Conservation (phyloP, 2,797 vertebrate genomes). For the Lepilemur septentrionalis region DNA sequence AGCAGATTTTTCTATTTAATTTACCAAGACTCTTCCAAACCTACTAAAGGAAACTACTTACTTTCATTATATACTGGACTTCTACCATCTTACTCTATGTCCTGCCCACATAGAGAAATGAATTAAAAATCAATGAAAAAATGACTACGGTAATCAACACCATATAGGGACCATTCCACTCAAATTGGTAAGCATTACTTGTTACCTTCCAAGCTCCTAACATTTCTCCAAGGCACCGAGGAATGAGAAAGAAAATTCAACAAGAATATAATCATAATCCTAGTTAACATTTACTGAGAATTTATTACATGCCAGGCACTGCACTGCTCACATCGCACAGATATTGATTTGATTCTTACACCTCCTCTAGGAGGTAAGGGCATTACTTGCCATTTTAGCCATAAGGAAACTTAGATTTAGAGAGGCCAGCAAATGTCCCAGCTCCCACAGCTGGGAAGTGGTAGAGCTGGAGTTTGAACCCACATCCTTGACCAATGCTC, state of each 20-base stretch:
- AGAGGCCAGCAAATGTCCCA: neutral
- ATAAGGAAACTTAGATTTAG: neutral
- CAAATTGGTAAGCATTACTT: neutral
- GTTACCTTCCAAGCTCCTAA: neutral
- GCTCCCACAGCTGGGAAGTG: neutral
- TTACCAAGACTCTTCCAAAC: neutral
- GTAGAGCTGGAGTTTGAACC: neutral
- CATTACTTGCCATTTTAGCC: neutral
- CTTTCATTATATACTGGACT: neutral
- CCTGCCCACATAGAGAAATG: neutral
- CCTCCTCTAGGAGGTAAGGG: neutral
- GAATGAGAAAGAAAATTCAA: neutral
- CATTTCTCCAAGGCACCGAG: neutral
- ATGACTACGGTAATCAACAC: neutral
- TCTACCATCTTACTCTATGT: neutral
- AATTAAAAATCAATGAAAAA: neutral
- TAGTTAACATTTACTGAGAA: neutral
- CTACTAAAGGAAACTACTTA: neutral
- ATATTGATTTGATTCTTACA: neutral
- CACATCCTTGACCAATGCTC: neutral
- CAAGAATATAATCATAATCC: neutral
- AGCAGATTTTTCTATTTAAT: neutral
- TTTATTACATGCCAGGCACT: neutral
- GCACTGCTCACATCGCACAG: rapidly evolving
- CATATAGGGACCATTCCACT: neutral